A percentile compares a stretch with the other conserved stretches of the same genome.
Evolutionary conservation across 2,113 vertebrate genomes (phyloP).

Genomic region (Lepisosteus oculatus): DNA sequence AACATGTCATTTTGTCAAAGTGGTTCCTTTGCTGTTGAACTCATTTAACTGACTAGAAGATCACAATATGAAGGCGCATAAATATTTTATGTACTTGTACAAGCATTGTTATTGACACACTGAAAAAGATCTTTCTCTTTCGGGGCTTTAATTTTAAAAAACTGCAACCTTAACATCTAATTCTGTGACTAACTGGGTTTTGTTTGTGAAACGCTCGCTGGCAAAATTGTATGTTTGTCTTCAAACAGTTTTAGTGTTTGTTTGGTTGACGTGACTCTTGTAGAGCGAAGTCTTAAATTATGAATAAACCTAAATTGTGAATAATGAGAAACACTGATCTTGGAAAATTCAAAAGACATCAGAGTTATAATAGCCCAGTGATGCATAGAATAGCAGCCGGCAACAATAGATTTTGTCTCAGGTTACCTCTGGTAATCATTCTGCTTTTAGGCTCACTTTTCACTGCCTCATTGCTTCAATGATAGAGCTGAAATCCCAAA

Average conservation of each 20-base stretch:
- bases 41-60: constrained; percentile 51
- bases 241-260: background rate
- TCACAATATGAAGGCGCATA: constrained; percentile 59
- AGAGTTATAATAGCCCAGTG: constrained; percentile 78
- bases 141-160: background rate
- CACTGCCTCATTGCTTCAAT: constrained; percentile 73
- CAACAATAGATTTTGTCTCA: constrained; percentile 90
- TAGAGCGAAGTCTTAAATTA: constrained; percentile 42
- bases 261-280: constrained; percentile 36
- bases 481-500: constrained; percentile 79
- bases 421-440: constrained; percentile 83
- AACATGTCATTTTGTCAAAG: background rate
- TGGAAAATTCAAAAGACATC: constrained; percentile 61
- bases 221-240: too few relatives aligned
- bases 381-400: constrained; percentile 79
- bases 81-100: constrained; percentile 63
- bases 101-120: constrained; percentile 52
- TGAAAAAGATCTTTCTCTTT: constrained; percentile 9
- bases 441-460: constrained; percentile 92
- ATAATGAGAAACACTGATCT: constrained; percentile 51
- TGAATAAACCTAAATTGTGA: constrained; percentile 50
- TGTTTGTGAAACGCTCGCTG: too few relatives aligned
- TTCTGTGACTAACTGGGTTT: too few relatives aligned
- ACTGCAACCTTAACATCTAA: too few relatives aligned
- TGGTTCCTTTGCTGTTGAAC: constrained; percentile 2